Base-by-base conservation (phyloP, 2,113 vertebrate genomes). In the Bufo gargarizans region DNA sequence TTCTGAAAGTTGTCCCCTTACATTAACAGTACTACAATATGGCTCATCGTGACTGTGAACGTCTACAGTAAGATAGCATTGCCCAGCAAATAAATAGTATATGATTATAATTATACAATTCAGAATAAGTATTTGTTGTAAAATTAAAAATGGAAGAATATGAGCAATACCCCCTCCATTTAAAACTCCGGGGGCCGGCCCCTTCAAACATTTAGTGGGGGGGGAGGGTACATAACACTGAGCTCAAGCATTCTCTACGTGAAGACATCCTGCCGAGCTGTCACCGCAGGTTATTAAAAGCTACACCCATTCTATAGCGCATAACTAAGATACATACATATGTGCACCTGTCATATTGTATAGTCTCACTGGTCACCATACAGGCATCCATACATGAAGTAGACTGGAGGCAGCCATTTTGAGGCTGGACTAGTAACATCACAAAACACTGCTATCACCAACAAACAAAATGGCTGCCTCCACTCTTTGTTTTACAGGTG, bases 181-280 rank as follows among this genome's bases (percentile, higher is more conserved):
- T 72, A 84, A 33, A 19, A 71, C 47, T 43, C 14, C 3, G 33
- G 49, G 55, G 83, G 22, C 83, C 67, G 53, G 83, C 83, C 83
- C 63, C 83, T 85, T 50, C 53, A 56, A 56, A 58, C n/a, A 72
- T 22, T 16, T 33, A 33, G 33, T 33, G 33, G 33, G 33, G 33
- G 33, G 33, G 33, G 22, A n/a, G 22, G 50, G 67, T 14, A 65
- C 43, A 13, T 55, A 84, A 84, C 84, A 45, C 83, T 85, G 33
- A 1, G 45, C 17, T 50, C 16, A 67, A n/a, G n/a, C 67, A 11
- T 16, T 69, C 19, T 55, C 10, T 55, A 14, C 6, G 67, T 6
- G 43, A 53, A 58, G n/a, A 22, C 9, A 10, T 12, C 45, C 76
- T 13, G 9, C 0, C n/a, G 76, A 4, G 72, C 16, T 47, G 4